Evolutionary conservation across 2,113 vertebrate genomes (phyloP).

Genomic region (Tenrec ecaudatus): DNA sequence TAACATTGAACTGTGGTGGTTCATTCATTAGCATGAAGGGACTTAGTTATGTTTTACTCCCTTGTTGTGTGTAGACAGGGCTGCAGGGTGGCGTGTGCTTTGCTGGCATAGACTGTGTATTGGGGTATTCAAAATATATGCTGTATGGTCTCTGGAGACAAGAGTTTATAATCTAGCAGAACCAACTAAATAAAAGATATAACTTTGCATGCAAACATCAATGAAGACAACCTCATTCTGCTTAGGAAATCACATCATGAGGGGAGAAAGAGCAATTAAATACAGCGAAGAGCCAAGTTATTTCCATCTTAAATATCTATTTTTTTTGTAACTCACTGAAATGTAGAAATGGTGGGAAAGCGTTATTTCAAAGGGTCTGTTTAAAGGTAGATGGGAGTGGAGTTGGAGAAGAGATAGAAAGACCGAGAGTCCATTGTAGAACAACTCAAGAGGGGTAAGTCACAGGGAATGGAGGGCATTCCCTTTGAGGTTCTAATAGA

Average conservation of each 20-base stretch:
- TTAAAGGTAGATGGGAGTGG: constrained; percentile 18
- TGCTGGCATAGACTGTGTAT: not conserved
- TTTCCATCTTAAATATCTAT: not conserved
- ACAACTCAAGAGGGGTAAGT: not conserved
- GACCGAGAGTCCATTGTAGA: not conserved
- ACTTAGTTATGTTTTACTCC: not conserved
- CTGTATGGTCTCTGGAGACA: not conserved
- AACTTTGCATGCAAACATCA: not conserved
- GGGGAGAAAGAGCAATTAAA: not conserved
- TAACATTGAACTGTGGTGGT: not conserved
- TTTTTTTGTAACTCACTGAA: not conserved
- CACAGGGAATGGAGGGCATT: not conserved
- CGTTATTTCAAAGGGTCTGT: constrained; percentile 34
- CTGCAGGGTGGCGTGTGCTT: fast-evolving
- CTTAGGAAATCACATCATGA: not conserved
- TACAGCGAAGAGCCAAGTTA: constrained; percentile 9
- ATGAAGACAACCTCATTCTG: not conserved
- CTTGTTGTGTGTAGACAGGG: not conserved
- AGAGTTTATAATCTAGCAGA: not conserved
- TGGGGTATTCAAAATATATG: not conserved
- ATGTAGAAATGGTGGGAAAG: not conserved
- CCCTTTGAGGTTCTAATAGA: constrained; percentile 26
- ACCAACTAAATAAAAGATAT: not conserved
- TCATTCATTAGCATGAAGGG: too few relatives aligned
- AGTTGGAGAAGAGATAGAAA: constrained; percentile 21